Evolutionary conservation across 2,797 vertebrate genomes (phyloP).

Genomic region (Chloroceryle inda): DNA sequence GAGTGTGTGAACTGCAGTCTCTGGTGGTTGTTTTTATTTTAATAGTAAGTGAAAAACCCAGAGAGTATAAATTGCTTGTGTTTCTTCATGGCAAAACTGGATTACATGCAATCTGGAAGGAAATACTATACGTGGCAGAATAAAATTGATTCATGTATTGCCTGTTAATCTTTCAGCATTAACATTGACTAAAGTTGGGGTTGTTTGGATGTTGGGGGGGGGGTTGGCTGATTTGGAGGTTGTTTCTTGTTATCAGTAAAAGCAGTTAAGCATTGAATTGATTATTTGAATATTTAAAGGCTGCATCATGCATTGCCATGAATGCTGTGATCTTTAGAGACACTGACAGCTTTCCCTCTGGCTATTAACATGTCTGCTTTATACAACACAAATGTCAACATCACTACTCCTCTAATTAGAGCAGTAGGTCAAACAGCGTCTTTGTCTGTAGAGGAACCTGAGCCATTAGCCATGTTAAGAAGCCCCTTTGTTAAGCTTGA

Average conservation of each 20-base stretch:
- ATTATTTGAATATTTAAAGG: conserved; percentile 65
- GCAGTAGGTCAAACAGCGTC: conserved; percentile 75
- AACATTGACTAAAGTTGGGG: background rate
- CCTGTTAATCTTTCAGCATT: background rate
- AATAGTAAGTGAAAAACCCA: background rate
- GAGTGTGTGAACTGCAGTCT: background rate
- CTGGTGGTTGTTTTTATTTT: background rate
- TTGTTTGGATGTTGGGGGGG: background rate
- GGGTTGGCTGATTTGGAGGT: background rate
- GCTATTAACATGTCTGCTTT: conserved; percentile 74
- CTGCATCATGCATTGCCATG: background rate
- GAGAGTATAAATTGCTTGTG: background rate
- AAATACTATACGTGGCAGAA: background rate
- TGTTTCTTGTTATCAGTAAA: conserved; percentile 15
- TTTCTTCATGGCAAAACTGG: conserved; percentile 3
- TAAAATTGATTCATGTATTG: background rate
- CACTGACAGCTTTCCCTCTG: conserved; percentile 74
- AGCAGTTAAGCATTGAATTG: conserved; percentile 33
- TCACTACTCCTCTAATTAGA: conserved; percentile 75
- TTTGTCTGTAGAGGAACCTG: conserved; percentile 50
- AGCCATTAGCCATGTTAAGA: conserved; percentile 34
- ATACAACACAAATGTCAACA: conserved; percentile 71
- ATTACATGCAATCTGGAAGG: background rate
- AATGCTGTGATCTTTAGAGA: conserved; percentile 72
- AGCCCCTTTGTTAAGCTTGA: conserved; percentile 39